These are phyloP conservation scores for Pyrochroa serraticornis DNA, from an alignment of 2,888 invertebrate genomes.

Conservation along the genomic window DNA sequence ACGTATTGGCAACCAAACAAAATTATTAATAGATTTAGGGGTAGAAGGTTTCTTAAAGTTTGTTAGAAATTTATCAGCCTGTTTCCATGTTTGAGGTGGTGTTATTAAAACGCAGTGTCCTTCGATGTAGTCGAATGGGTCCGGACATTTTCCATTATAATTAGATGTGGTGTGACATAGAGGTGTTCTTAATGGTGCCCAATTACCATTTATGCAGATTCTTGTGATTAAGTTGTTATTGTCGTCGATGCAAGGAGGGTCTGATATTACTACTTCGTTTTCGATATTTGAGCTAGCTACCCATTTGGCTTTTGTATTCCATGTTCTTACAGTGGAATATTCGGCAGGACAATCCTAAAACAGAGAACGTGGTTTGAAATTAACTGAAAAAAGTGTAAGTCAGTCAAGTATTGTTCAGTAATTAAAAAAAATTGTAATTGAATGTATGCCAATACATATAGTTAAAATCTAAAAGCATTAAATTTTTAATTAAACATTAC, in stretches of 20 bases:
- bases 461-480: too few relatives aligned
- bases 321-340: slow-evolving; percentile 10
- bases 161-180: slow-evolving; percentile 34
- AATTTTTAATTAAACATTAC: too few relatives aligned
- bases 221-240: slow-evolving; percentile 40
- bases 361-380: slow-evolving; percentile 27
- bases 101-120: slow-evolving; percentile 52
- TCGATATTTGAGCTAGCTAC: slow-evolving; percentile 11
- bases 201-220: slow-evolving; percentile 44
- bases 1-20: slow-evolving; percentile 44
- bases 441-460: too few relatives aligned
- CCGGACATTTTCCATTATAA: slow-evolving; percentile 36
- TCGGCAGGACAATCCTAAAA: slow-evolving; percentile 26
- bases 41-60: slow-evolving; percentile 40
- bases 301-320: slow-evolving; percentile 16
- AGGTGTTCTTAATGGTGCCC: slow-evolving; percentile 43
- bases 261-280: slow-evolving; percentile 42
- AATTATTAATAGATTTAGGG: slow-evolving; percentile 24
- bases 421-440: too few relatives aligned
- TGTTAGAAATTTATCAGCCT: slow-evolving; percentile 25
- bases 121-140: slow-evolving; percentile 30
- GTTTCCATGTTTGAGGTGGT: slow-evolving; percentile 39
- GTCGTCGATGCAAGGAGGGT: slow-evolving; percentile 50
- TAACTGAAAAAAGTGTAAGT: slow-evolving; percentile 17
- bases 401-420: too few relatives aligned